Evolutionary conservation across 2,113 vertebrate genomes (phyloP), one percentile per base, ranked within the genome.

Genomic region (Pheucticus melanocephalus): DNA sequence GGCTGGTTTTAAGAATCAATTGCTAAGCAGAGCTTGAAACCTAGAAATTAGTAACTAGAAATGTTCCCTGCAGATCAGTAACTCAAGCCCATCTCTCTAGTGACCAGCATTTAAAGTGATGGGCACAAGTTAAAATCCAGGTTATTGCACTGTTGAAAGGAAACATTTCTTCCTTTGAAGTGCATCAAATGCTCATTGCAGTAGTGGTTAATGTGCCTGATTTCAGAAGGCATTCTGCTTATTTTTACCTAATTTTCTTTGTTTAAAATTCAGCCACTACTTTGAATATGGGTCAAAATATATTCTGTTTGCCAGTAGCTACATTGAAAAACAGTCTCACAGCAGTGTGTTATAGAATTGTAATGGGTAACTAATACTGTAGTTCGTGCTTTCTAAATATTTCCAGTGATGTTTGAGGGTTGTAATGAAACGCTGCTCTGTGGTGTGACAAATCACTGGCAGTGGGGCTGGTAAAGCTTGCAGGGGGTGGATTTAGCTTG

Each of bases 391-490:
- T 77, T 91, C 44, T 44, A 18, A 81, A 24, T 31, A 51, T 45
- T 28, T 95, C 48, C 56, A 16, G 10, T n/a, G 28, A 10, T 48
- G 15, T 65, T 71, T 79, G 48, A 35, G 37, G 53, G 11, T 40
- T 76, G 53, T 57, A 69, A 91, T 50, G 16, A 65, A 72, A 25
- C 30, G 31, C 47, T 9, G 11, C 60, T 84, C 23, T 78, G 45
- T 86, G 60, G 23, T 4, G 2, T 50, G 30, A 37, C 31, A 65
- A 33, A 45, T 33, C 18, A 4, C 50, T 33, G 66, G 39, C 53
- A 1, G 1, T 3, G 5, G 44, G 39, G 37, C 53, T 56, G 47
- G 33, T 33, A 1, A 0, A n/a, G 27, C 50, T 77, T 59, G 12
- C 42, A 7, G 35, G 42, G 47, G 10, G 1, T 60, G 63, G 65